A percentile compares a stretch with the other conserved stretches of the same genome.
phyloP scores from a whole-genome alignment of 2,888 invertebrate species.

The Athalia cordata region DNA sequence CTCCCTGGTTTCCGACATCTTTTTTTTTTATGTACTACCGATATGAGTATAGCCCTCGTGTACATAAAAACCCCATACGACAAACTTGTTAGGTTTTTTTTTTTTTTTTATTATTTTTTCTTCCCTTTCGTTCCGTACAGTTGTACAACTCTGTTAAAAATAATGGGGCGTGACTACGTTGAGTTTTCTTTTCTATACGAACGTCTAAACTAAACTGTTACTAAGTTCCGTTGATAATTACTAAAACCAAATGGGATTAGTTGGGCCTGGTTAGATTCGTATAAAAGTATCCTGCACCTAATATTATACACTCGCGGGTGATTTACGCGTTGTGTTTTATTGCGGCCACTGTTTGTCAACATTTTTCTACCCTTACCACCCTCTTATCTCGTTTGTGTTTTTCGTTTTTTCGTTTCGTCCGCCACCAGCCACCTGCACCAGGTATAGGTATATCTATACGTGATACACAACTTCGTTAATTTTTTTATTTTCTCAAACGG shows the following conservation, averaged over 20 bases:
- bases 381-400: not conserved
- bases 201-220: constrained; percentile 14
- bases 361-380: not conserved
- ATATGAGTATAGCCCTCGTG: not conserved
- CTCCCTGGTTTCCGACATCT: too few species aligned
- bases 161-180: constrained; percentile 23
- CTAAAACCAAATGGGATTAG: constrained; percentile 29
- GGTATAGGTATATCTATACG: too few species aligned
- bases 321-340: constrained; percentile 7
- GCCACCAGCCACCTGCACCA: not conserved
- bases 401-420: not conserved
- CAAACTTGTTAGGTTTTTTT: not conserved
- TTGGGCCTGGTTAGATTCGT: constrained; percentile 42
- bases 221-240: constrained; percentile 42
- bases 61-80: not conserved
- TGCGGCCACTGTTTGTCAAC: constrained; percentile 11
- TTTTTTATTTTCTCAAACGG: too few species aligned
- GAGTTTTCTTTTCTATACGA: constrained; percentile 7
- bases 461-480: too few species aligned
- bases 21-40: not conserved
- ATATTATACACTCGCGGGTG: too few species aligned
- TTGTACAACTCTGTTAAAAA: not conserved
- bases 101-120: not conserved
- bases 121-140: constrained; percentile 13
- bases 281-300: not conserved